Percentiles rank a stretch among this genome's conserved stretches.
Evolutionary conservation across 2,113 vertebrate species (phyloP).

Genomic region (Lamprotornis superbus): DNA sequence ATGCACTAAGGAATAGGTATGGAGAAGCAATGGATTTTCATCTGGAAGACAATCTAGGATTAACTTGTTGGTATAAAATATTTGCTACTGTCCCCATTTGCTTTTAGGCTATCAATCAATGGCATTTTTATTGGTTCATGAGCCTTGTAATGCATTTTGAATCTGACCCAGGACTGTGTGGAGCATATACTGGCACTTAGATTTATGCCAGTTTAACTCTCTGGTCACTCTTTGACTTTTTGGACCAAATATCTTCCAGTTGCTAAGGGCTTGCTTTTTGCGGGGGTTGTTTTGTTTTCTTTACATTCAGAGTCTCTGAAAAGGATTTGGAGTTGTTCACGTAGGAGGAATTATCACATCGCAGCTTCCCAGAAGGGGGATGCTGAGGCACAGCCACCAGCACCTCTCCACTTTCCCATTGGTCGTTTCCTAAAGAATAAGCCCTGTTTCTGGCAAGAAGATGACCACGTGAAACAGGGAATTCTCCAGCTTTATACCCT

Average conservation of each 20-base stretch:
- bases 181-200: neutral
- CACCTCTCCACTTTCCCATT: neutral
- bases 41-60: neutral
- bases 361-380: neutral
- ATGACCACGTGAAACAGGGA: neutral
- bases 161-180: neutral
- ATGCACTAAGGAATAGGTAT: neutral
- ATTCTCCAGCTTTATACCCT: neutral
- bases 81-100: neutral
- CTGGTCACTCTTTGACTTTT: neutral
- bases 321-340: neutral
- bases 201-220: neutral
- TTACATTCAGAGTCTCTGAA: neutral
- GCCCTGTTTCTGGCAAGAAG: neutral
- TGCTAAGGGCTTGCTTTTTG: neutral
- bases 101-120: neutral
- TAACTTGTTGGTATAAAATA: neutral
- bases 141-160: conserved; percentile 15
- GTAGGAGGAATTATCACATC: neutral
- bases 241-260: neutral
- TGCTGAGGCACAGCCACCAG: neutral
- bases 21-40: neutral
- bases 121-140: conserved; percentile 11
- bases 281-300: neutral
- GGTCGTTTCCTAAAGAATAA: neutral